phyloP scores from a whole-genome alignment of 2,113 vertebrate genomes.

The Sardina pilchardus region DNA sequence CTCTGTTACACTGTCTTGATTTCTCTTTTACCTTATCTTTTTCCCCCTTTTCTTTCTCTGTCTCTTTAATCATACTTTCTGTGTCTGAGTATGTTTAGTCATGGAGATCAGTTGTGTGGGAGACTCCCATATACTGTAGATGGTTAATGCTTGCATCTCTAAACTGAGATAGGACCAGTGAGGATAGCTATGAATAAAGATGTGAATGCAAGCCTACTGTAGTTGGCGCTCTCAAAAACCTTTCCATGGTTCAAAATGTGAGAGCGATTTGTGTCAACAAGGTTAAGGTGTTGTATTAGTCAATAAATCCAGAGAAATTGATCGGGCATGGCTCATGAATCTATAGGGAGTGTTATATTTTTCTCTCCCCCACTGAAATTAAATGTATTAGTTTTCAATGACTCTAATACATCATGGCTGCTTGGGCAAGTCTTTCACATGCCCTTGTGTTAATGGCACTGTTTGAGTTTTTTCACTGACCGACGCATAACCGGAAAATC shows the following conservation, averaged over 20 bases:
- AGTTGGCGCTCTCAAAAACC: not conserved
- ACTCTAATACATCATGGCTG: slow-evolving; percentile 43
- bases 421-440: slow-evolving; percentile 34
- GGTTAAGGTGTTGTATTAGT: slow-evolving; percentile 44
- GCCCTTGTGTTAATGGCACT: slow-evolving; percentile 44
- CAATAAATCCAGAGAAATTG: slow-evolving; percentile 45
- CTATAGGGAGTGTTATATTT: slow-evolving; percentile 33
- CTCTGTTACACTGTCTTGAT: not conserved
- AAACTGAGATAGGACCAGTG: not conserved
- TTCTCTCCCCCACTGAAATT: slow-evolving; percentile 26
- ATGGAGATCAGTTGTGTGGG: not conserved
- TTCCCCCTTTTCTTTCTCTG: not conserved
- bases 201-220: not conserved
- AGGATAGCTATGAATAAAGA: not conserved
- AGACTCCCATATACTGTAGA: not conserved
- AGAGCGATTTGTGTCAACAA: slow-evolving; percentile 15
- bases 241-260: not conserved
- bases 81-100: not conserved
- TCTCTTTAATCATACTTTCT: not conserved
- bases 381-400: slow-evolving; percentile 33
- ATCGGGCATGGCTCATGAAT: slow-evolving; percentile 53
- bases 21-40: not conserved
- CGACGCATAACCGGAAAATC: not conserved
- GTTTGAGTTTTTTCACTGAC: slow-evolving; percentile 9
- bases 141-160: not conserved